phyloP scores from a whole-genome alignment of 2,797 vertebrate species.

The Craterocephalus amniculus region DNA sequence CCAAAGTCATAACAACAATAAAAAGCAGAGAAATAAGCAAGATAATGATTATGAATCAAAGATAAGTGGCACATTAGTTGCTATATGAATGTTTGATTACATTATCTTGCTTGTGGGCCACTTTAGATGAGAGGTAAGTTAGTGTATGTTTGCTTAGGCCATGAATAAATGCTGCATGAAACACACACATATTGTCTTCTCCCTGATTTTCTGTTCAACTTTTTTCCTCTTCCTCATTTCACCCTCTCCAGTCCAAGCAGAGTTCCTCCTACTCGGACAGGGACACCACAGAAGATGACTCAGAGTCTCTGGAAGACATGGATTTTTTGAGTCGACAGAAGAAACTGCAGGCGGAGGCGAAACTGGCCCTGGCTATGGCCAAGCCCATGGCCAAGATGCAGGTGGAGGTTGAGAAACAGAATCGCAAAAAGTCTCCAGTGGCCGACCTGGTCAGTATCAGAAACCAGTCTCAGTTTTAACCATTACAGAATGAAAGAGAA shows the following conservation, averaged over 20 bases:
- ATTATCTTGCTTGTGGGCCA: slow-evolving; percentile 60
- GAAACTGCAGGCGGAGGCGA: slow-evolving; percentile 97
- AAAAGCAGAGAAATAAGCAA: slow-evolving; percentile 18
- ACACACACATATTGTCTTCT: slow-evolving; percentile 12
- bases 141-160: slow-evolving; percentile 28
- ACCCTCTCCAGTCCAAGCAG: slow-evolving; percentile 91
- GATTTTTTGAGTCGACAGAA: slow-evolving; percentile 97
- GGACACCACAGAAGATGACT: slow-evolving; percentile 97
- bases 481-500: not conserved
- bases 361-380: slow-evolving; percentile 97
- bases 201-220: not conserved
- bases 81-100: slow-evolving; percentile 26
- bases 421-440: slow-evolving; percentile 97
- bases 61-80: not conserved
- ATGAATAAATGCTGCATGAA: slow-evolving; percentile 48
- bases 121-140: slow-evolving; percentile 62
- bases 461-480: not conserved
- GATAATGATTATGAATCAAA: slow-evolving; percentile 26
- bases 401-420: slow-evolving; percentile 98
- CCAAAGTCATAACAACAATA: slow-evolving; percentile 16
- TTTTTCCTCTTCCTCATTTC: not conserved
- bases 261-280: slow-evolving; percentile 98
- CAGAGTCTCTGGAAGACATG: slow-evolving; percentile 97
- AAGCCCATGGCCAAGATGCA: slow-evolving; percentile 99
- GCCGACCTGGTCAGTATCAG: slow-evolving; percentile 91